Evolutionary conservation across 2,113 vertebrate genomes (phyloP).

Genomic region (Bubo scandiacus): DNA sequence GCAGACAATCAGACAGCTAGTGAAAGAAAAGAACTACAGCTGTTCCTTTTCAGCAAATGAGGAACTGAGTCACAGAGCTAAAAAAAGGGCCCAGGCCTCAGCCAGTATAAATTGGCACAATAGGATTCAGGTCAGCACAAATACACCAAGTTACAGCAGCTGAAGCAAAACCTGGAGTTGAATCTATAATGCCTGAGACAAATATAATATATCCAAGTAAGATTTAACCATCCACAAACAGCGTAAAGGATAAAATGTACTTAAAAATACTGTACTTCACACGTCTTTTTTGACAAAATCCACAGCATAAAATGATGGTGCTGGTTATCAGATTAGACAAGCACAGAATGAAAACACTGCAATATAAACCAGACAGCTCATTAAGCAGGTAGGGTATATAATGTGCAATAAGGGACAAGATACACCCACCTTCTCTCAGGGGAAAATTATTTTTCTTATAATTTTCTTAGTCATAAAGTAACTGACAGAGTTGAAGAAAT

Average conservation of each 20-base stretch:
- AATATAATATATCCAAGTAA: not conserved
- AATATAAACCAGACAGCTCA: not conserved
- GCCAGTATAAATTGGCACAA: constrained; percentile 3
- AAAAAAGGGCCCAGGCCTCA: not conserved
- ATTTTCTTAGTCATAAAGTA: not conserved
- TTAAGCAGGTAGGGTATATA: constrained; percentile 7
- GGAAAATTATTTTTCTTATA: not conserved
- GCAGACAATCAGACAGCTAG: not conserved
- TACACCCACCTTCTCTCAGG: not conserved
- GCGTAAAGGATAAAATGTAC: not conserved
- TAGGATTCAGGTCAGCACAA: constrained; percentile 6
- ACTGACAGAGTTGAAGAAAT: not conserved
- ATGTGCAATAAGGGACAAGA: not conserved
- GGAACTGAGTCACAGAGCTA: not conserved
- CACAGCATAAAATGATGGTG: not conserved
- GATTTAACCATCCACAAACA: not conserved
- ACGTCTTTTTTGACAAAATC: not conserved
- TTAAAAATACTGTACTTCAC: not conserved
- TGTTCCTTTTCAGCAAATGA: constrained; percentile 21
- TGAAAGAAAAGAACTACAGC: not conserved
- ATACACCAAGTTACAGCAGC: not conserved
- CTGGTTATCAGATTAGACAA: not conserved
- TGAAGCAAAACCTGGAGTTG: not conserved
- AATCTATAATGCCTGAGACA: not conserved
- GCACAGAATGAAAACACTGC: not conserved